A percentile compares a stretch with the other conserved stretches of the same genome.
These are phyloP conservation scores for Archocentrus centrarchus DNA, from an alignment of 2,113 vertebrate species.

Conservation along the genomic window DNA sequence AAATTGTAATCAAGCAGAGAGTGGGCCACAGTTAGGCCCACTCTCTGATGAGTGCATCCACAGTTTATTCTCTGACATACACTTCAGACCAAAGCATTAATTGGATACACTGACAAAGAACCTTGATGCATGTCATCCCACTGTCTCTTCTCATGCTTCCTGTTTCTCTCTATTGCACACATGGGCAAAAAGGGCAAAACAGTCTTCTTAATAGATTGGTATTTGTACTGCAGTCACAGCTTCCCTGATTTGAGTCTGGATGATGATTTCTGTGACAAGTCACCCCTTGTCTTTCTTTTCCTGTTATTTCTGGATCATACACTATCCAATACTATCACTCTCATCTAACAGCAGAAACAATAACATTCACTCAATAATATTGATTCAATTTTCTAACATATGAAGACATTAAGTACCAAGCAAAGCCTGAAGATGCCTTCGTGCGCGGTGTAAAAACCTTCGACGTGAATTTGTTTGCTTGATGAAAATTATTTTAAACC, in stretches of 20 bases:
- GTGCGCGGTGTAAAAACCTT: not conserved
- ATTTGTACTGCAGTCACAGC: not conserved
- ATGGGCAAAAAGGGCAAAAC: not conserved
- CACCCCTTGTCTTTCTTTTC: not conserved
- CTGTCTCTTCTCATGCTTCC: not conserved
- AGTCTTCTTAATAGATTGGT: not conserved
- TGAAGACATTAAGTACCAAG: constrained; percentile 1
- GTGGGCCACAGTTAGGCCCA: not conserved
- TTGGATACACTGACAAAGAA: not conserved
- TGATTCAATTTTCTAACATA: constrained; percentile 10
- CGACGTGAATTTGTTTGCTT: not conserved
- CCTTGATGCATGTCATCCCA: not conserved
- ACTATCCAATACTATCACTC: not conserved
- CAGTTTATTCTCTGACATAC: constrained; percentile 10
- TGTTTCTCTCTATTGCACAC: not conserved
- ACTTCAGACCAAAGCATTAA: not conserved
- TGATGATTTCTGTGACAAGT: not conserved
- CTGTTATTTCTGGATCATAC: constrained; percentile 1
- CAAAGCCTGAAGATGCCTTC: not conserved
- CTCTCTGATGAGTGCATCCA: not conserved
- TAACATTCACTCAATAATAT: not conserved
- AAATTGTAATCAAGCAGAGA: not conserved
- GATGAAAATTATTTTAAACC: constrained; percentile 4
- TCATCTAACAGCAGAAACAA: not conserved
- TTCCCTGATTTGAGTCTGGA: not conserved